A percentile compares a stretch with the other conserved stretches of the same genome.
Conservation (phyloP, 2,888 invertebrate species). For the Psylliodes chrysocephalus region DNA sequence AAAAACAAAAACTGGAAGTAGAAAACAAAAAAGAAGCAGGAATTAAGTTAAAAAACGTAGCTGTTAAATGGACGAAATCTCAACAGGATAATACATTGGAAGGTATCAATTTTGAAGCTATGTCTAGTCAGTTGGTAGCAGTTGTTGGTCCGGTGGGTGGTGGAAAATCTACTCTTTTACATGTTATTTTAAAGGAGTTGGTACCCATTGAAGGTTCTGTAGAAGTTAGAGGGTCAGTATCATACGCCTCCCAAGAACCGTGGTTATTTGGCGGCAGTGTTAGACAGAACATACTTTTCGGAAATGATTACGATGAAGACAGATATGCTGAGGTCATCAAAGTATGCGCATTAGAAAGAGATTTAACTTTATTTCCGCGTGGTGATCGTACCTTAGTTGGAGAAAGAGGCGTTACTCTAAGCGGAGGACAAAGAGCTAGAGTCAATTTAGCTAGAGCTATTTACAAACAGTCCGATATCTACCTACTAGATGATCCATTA, state of each 20-base stretch:
- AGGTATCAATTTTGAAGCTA: slow-evolving; percentile 31
- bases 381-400: slow-evolving; percentile 84
- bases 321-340: slow-evolving; percentile 74
- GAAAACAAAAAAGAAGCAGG: neutral
- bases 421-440: slow-evolving; percentile 86
- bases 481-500: slow-evolving; percentile 87
- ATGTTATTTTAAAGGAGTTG: slow-evolving; percentile 75
- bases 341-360: slow-evolving; percentile 76
- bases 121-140: slow-evolving; percentile 50
- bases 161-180: slow-evolving; percentile 69
- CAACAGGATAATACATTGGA: slow-evolving; percentile 33
- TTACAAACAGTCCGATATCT: slow-evolving; percentile 85
- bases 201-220: slow-evolving; percentile 70
- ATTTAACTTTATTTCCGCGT: slow-evolving; percentile 77
- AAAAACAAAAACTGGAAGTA: neutral
- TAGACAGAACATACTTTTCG: slow-evolving; percentile 92
- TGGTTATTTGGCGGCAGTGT: slow-evolving; percentile 86
- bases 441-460: slow-evolving; percentile 87
- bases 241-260: slow-evolving; percentile 79
- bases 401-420: slow-evolving; percentile 66
- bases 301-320: slow-evolving; percentile 74
- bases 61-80: slow-evolving; percentile 39
- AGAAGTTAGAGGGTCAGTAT: slow-evolving; percentile 15
- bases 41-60: slow-evolving; percentile 25
- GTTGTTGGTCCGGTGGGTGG: slow-evolving; percentile 73